Percentiles rank a stretch among this genome's conserved stretches.
Evolutionary conservation across 2,888 invertebrate genomes (phyloP).

Genomic region (Trachelus iudaicus): DNA sequence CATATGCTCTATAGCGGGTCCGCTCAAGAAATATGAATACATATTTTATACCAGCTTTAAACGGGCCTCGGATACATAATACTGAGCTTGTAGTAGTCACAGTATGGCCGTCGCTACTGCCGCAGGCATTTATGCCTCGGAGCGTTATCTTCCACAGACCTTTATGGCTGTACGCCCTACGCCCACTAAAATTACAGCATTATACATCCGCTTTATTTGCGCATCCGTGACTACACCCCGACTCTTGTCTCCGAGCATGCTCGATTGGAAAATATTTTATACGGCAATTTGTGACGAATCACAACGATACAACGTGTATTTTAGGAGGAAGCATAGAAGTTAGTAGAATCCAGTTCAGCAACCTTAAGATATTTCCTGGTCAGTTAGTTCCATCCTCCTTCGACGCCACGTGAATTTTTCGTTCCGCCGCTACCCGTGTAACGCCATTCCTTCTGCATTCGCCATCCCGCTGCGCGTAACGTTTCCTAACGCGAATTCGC

Average conservation of each 20-base stretch:
- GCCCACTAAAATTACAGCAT: background rate
- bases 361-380: background rate
- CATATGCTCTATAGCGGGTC: conserved; percentile 31
- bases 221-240: background rate
- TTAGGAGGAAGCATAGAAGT: background rate
- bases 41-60: conserved; percentile 46
- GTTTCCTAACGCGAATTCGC: background rate
- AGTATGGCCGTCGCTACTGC: conserved; percentile 6
- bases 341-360: background rate
- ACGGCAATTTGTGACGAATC: background rate
- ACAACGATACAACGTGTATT: background rate
- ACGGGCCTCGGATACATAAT: conserved; percentile 30
- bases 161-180: background rate
- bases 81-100: conserved; percentile 14
- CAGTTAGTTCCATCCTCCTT: background rate
- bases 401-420: conserved; percentile 17
- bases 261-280: background rate
- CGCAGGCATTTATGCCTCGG: conserved; percentile 26
- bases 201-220: background rate
- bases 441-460: conserved; percentile 26
- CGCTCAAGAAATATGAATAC: conserved; percentile 45
- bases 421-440: conserved; percentile 44
- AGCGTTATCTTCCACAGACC: conserved; percentile 12
- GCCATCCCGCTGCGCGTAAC: background rate
- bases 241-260: background rate